A percentile compares a stretch with the other conserved stretches of the same genome.
Evolutionary conservation across 2,113 vertebrate species (phyloP).

Genomic region (Zosterops pallidus): DNA sequence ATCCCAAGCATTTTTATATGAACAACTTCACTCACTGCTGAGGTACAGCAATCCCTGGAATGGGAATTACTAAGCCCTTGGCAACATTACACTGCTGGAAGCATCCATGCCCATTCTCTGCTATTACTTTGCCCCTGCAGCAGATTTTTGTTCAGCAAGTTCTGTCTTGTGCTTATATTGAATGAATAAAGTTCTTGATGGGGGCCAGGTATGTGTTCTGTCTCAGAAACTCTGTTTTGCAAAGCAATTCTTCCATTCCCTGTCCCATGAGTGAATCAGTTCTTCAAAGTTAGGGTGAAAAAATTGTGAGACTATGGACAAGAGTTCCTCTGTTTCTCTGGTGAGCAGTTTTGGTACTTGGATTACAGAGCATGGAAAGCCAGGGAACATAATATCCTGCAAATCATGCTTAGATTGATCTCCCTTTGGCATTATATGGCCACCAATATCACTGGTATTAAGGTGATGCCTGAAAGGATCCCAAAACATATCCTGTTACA

Average conservation of each 20-base stretch:
- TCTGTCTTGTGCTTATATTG: neutral
- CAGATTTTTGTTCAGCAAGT: neutral
- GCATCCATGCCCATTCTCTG: neutral
- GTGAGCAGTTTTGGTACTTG: neutral
- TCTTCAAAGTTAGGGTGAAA: neutral
- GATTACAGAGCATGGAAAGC: neutral
- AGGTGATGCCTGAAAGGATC: neutral
- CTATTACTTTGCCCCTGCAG: neutral
- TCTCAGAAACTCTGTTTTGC: neutral
- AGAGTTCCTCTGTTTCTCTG: neutral
- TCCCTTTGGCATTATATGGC: neutral
- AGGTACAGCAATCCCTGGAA: neutral
- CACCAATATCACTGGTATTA: neutral
- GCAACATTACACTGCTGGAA: neutral
- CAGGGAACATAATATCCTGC: neutral
- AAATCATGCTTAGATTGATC: neutral
- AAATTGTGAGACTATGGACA: neutral
- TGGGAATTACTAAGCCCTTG: neutral
- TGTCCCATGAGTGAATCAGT: neutral
- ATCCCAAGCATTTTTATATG: slow-evolving; percentile 29
- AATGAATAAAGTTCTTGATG: neutral
- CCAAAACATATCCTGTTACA: neutral
- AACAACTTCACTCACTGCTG: neutral
- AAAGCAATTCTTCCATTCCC: neutral
- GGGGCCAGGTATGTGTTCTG: neutral